These are phyloP conservation scores for Ditula angustiorana DNA, from an alignment of 2,888 invertebrate genomes.

Conservation along the genomic window DNA sequence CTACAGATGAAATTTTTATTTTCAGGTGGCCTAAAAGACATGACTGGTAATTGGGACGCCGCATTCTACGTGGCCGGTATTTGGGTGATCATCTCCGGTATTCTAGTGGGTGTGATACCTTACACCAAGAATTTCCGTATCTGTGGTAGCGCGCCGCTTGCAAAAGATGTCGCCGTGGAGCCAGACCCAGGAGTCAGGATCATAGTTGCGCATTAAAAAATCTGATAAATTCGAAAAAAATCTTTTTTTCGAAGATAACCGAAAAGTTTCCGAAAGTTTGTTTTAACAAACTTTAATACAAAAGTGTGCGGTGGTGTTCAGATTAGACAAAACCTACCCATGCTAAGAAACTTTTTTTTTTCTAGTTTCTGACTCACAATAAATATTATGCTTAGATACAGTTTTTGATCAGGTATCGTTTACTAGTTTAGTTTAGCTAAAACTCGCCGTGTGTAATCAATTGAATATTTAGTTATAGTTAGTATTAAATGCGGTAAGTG, in stretches of 20 bases:
- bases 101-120: constrained; percentile 88
- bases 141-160: constrained; percentile 77
- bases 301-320: too few species aligned
- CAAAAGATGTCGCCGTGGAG: constrained; percentile 75
- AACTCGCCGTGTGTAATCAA: constrained; percentile 12
- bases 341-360: too few species aligned
- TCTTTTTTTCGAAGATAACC: too few species aligned
- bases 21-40: constrained; percentile 83
- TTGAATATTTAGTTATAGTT: neutral
- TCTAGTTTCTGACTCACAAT: neutral
- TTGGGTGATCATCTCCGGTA: constrained; percentile 92
- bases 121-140: constrained; percentile 88
- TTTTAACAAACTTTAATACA: too few species aligned
- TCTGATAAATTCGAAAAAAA: too few species aligned
- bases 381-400: neutral
- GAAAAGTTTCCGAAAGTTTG: too few species aligned
- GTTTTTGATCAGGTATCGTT: neutral
- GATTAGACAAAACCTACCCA: too few species aligned
- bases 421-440: neutral
- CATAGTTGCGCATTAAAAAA: constrained; percentile 72
- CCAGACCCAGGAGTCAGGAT: constrained; percentile 77
- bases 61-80: constrained; percentile 93
- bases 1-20: constrained; percentile 31
- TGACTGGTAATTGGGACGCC: constrained; percentile 90
- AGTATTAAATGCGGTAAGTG: neutral